A percentile compares a stretch with the other conserved stretches of the same genome.
Conservation (phyloP, 2,888 invertebrate species). For the Drosophila algonquin region DNA sequence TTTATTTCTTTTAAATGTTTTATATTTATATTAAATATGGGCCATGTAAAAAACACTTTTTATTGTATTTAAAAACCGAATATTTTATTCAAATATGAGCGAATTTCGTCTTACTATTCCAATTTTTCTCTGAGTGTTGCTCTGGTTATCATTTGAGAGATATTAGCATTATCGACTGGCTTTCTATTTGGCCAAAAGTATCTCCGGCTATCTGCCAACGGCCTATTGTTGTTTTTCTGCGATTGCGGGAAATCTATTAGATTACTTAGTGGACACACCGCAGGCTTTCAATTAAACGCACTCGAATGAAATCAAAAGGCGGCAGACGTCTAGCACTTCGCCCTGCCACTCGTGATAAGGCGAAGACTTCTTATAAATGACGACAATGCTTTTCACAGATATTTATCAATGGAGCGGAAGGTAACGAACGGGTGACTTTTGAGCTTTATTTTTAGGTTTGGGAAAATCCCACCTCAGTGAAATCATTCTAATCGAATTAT, state of each 20-base stretch:
- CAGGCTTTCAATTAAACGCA: conserved; percentile 50
- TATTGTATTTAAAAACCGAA: too few relatives aligned
- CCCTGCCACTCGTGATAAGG: conserved; percentile 12
- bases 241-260: conserved; percentile 18
- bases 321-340: conserved; percentile 37
- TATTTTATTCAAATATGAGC: too few relatives aligned
- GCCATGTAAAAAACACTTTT: too few relatives aligned
- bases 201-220: conserved; percentile 27
- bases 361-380: conserved; percentile 46
- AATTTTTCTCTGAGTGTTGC: background rate
- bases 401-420: background rate
- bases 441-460: conserved; percentile 21
- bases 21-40: too few relatives aligned
- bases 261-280: conserved; percentile 30
- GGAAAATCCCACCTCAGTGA: conserved; percentile 15
- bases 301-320: conserved; percentile 30
- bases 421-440: conserved; percentile 1
- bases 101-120: too few relatives aligned
- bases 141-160: background rate
- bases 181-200: conserved; percentile 8
- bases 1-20: too few relatives aligned
- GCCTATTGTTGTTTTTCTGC: background rate
- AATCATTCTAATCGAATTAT: conserved; percentile 30
- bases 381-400: conserved; percentile 13
- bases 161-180: background rate